Base-by-base conservation (phyloP, 2,113 vertebrate species). In the Sclerurus mexicanus region DNA sequence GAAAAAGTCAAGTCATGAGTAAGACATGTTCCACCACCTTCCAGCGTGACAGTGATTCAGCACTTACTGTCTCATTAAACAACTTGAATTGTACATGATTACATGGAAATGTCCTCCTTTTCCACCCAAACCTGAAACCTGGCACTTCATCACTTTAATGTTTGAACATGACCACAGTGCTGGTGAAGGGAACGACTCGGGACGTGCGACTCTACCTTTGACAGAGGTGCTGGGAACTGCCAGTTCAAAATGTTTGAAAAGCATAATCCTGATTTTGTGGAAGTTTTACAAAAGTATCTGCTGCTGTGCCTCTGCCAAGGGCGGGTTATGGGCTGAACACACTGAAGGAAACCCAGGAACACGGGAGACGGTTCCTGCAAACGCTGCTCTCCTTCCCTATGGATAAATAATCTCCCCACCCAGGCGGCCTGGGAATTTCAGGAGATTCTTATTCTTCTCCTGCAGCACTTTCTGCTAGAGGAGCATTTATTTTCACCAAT, bases 341-440 rank as follows among this genome's bases (percentile, higher is more conserved):
- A 3, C 47, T 3, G 39, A 9, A 63, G 84, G 46, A 22, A 46
- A 33, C 7, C 10, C 42, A 23, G 42, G 15, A 24, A 4, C 0
- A 2, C 0, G 30, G 74, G 24, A 27, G 16, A 16, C 3, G 6
- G 2, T 3, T 35, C 40, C 15, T 30, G 49, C 39, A 33, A 52
- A 58, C 13, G 1, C 58, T 7, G 40, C 52, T 47, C 46, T 12
- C 33, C 76, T 50, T 31, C 15, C 2, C 20, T 1, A 3, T 0
- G 14, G 76, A 4, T 3, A 10, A 7, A 28, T 4, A 30, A 63
- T 14, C 18, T 42, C 49, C 42, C 30, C 50, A 3, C 0, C 18
- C 59, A 64, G 40, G 39, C 0, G 12, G 20, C 6, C 35, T 23
- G 33, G 7, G 44, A 24, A 46, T 22, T 10, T 3, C 74, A 44